Evolutionary conservation across 2,113 vertebrate species (phyloP).

Genomic region (Columba livia): DNA sequence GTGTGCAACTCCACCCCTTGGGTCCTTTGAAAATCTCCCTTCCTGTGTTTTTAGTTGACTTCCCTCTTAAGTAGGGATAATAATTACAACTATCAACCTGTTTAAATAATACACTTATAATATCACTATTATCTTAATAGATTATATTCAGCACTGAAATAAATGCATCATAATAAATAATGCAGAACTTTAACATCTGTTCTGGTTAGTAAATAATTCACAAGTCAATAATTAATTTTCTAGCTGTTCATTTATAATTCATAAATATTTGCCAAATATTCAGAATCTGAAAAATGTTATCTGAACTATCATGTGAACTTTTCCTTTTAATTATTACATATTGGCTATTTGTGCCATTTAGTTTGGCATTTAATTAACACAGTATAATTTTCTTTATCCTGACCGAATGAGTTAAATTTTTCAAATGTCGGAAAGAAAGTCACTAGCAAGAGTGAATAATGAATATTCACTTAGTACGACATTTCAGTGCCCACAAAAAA

Average conservation of each 20-base stretch:
- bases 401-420: neutral
- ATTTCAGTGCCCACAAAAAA: neutral
- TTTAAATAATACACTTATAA: constrained; percentile 55
- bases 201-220: constrained; percentile 64
- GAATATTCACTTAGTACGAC: neutral
- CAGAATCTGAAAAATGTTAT: constrained; percentile 25
- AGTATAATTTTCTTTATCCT: constrained; percentile 3
- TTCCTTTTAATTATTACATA: constrained; percentile 38
- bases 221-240: constrained; percentile 69
- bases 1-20: neutral
- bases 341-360: constrained; percentile 16
- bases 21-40: constrained; percentile 5
- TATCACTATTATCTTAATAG: constrained; percentile 54
- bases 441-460: neutral
- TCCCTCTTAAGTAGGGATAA: constrained; percentile 27
- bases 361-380: constrained; percentile 30
- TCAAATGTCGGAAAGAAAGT: neutral
- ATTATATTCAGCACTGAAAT: constrained; percentile 48
- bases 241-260: constrained; percentile 62
- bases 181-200: constrained; percentile 65
- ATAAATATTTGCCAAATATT: constrained; percentile 68
- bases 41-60: neutral
- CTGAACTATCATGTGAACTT: constrained; percentile 41
- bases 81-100: constrained; percentile 52
- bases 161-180: constrained; percentile 62